Percentiles rank a stretch among this genome's conserved stretches.
These are phyloP conservation scores for Branchipolynoe longqiensis DNA, from an alignment of 2,888 invertebrate species.

Conservation along the genomic window DNA sequence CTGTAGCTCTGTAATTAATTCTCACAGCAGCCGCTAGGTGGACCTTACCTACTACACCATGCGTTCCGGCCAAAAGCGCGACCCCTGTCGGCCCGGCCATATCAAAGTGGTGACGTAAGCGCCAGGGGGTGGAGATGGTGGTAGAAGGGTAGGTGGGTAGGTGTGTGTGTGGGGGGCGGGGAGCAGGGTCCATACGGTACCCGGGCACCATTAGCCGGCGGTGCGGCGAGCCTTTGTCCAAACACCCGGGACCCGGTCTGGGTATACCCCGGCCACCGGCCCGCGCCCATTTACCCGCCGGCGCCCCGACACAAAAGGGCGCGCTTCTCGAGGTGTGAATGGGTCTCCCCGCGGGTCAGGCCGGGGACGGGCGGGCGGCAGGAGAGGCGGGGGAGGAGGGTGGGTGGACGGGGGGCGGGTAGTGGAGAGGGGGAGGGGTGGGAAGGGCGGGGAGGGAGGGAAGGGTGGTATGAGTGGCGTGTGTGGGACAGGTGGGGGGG, in stretches of 20 bases:
- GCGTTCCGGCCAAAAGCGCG: background rate
- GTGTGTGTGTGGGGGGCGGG: too few relatives aligned
- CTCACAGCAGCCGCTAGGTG: too few relatives aligned
- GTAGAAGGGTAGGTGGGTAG: too few relatives aligned
- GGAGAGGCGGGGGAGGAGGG: too few relatives aligned
- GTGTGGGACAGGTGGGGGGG: too few relatives aligned
- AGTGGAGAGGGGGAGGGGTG: too few relatives aligned
- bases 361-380: background rate
- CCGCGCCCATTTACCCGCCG: too few relatives aligned
- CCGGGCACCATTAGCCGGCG: slow-evolving; percentile 13
- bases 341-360: background rate
- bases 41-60: background rate
- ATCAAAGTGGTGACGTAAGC: background rate
- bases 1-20: too few relatives aligned
- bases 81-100: background rate
- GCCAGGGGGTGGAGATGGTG: too few relatives aligned
- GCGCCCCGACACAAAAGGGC: slow-evolving; percentile 14
- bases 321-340: slow-evolving; percentile 23
- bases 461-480: too few relatives aligned
- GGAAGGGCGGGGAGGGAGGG: too few relatives aligned
- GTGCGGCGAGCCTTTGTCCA: slow-evolving; percentile 24
- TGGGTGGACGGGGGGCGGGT: too few relatives aligned
- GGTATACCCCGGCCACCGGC: slow-evolving; percentile 16
- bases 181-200: background rate
- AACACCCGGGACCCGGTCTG: background rate